Percentiles rank a stretch among this genome's conserved stretches.
Evolutionary conservation across 2,797 vertebrate species (phyloP).

Genomic region (Clarias pachynema): DNA sequence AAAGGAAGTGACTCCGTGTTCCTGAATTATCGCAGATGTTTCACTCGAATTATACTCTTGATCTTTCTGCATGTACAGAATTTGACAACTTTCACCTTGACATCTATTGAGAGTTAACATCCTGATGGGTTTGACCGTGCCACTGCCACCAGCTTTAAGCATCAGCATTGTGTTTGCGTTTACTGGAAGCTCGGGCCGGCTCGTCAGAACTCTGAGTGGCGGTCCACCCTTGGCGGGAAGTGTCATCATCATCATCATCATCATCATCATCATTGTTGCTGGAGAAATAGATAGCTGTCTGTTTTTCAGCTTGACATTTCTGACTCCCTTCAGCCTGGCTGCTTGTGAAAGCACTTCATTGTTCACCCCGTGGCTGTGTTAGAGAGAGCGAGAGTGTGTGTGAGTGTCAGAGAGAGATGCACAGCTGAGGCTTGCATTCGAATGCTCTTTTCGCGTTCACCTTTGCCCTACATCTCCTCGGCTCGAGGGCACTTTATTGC

Average conservation of each 20-base stretch:
- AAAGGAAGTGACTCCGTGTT: too few relatives aligned
- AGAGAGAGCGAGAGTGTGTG: neutral
- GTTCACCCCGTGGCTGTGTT: conserved; percentile 39
- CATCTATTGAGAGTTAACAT: neutral
- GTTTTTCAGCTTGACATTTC: conserved; percentile 37
- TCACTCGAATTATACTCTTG: too few relatives aligned
- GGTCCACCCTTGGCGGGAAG: conserved; percentile 21
- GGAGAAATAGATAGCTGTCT: conserved; percentile 19
- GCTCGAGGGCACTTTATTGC: conserved; percentile 14
- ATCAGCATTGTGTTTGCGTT: neutral
- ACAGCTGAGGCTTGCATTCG: conserved; percentile 30
- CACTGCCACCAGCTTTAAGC: too few relatives aligned
- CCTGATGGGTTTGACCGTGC: neutral
- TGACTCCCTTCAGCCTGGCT: conserved; percentile 40
- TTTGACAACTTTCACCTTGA: neutral
- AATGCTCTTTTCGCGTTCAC: conserved; percentile 58
- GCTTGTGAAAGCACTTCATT: conserved; percentile 49
- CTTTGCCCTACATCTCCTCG: conserved; percentile 69
- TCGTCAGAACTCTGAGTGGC: neutral
- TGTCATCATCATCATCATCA: neutral
- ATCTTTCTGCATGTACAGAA: neutral
- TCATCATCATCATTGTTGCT: neutral
- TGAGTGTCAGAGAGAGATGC: conserved; percentile 9
- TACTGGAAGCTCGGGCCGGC: neutral
- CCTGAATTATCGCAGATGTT: too few relatives aligned